Evolutionary conservation across 1,140 invertebrate genomes (phyloP).

Genomic region (Paramacrobiotus metropolitanus): DNA sequence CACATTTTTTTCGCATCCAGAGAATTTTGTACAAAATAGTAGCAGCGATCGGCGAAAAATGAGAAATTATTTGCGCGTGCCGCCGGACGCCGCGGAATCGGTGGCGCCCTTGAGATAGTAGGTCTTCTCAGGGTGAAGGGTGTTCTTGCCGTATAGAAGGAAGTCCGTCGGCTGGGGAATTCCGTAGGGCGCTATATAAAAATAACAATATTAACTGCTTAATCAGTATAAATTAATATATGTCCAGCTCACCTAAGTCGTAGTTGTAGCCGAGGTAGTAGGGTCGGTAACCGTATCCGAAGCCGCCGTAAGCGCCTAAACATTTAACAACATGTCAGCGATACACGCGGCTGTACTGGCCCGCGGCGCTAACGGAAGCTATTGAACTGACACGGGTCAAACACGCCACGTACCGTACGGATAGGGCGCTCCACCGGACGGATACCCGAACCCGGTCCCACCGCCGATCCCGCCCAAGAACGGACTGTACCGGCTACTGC

Average conservation of each 20-base stretch:
- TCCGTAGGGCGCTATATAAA: not conserved
- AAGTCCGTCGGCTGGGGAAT: not conserved
- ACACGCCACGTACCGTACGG: too few species aligned
- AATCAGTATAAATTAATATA: not conserved
- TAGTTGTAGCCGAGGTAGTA: constrained; percentile 4
- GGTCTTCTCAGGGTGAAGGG: not conserved
- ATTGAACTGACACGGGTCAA: too few species aligned
- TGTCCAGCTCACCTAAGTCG: not conserved
- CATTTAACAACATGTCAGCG: too few species aligned
- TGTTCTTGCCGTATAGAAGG: not conserved
- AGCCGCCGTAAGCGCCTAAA: constrained; percentile 1
- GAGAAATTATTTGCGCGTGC: not conserved
- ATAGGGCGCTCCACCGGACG: not conserved
- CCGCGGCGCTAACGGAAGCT: too few species aligned
- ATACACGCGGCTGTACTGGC: too few species aligned
- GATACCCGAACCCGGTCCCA: not conserved
- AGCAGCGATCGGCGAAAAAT: not conserved
- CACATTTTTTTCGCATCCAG: too few species aligned
- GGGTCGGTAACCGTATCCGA: not conserved
- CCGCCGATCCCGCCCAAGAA: not conserved
- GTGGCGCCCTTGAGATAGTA: not conserved
- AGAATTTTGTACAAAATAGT: too few species aligned
- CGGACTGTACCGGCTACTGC: not conserved
- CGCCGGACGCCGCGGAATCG: too few species aligned
- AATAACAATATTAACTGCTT: not conserved